Conservation (phyloP, 2,113 vertebrate genomes). For the Oceanites oceanicus region DNA sequence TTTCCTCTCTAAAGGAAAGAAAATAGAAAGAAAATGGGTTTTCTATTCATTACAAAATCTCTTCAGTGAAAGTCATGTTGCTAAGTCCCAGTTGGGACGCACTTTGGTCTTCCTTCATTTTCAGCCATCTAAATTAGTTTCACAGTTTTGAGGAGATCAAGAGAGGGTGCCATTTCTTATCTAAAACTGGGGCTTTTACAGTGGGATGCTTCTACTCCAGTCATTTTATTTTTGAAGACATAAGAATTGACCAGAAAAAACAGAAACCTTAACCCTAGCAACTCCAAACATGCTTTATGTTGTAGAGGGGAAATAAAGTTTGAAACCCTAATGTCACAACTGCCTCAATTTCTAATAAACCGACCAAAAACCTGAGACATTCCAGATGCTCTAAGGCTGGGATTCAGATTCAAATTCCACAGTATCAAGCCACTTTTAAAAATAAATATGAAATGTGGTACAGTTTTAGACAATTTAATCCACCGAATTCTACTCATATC, state of each 20-base stretch:
- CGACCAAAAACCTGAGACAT: neutral
- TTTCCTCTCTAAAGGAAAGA: neutral
- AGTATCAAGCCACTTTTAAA: neutral
- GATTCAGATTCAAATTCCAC: neutral
- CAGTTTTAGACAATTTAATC: constrained; percentile 6
- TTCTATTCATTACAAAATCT: neutral
- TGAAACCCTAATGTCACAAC: neutral
- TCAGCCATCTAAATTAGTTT: neutral
- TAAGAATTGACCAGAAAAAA: neutral
- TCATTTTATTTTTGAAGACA: neutral
- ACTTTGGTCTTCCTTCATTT: neutral
- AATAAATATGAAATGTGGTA: neutral
- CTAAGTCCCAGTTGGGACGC: neutral
- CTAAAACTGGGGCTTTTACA: neutral
- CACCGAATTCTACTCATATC: neutral
- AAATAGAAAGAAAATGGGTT: neutral
- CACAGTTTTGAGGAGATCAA: neutral
- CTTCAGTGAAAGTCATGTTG: neutral
- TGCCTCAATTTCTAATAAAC: neutral
- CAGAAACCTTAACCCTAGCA: neutral
- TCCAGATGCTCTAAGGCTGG: neutral
- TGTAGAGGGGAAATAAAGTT: neutral
- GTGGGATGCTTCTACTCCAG: neutral
- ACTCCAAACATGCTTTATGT: neutral
- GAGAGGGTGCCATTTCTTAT: neutral